phyloP scores from a whole-genome alignment of 1,140 invertebrate species.

The Lordiphosa collinella region DNA sequence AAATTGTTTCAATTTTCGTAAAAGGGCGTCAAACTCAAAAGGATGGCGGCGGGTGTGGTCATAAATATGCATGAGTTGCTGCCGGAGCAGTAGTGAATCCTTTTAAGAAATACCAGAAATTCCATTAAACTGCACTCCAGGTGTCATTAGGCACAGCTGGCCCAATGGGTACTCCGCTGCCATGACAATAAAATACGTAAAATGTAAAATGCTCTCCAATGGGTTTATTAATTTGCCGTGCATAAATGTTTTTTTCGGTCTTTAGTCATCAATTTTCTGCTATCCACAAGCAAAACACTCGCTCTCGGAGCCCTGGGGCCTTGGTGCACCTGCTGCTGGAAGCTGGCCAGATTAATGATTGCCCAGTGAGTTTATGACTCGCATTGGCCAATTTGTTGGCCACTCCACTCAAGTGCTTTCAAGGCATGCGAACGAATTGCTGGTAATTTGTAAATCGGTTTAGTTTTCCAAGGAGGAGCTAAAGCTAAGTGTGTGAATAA shows the following conservation, averaged over 20 bases:
- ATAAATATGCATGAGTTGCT: constrained; percentile 65
- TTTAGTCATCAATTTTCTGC: constrained; percentile 54
- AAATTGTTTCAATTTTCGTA: constrained; percentile 73
- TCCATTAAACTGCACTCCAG: constrained; percentile 22
- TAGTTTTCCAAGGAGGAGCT: too few species aligned
- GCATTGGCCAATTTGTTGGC: neutral
- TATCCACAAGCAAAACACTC: constrained; percentile 44
- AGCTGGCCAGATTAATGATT: constrained; percentile 43
- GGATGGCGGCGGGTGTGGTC: neutral
- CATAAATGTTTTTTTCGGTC: constrained; percentile 16
- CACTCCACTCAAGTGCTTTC: too few species aligned
- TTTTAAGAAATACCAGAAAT: constrained; percentile 44
- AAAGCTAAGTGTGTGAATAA: too few species aligned
- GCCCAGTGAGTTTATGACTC: too few species aligned
- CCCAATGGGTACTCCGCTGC: constrained; percentile 19
- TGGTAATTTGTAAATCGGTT: too few species aligned
- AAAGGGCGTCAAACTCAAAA: constrained; percentile 52
- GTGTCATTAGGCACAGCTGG: constrained; percentile 47
- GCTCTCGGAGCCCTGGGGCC: neutral
- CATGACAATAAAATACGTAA: constrained; percentile 44
- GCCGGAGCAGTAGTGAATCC: constrained; percentile 29
- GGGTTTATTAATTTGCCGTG: constrained; percentile 61
- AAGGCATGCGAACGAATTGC: too few species aligned
- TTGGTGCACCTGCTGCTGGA: constrained; percentile 15
- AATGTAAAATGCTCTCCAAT: constrained; percentile 28